These are phyloP conservation scores for Ovibos moschatus DNA, from an alignment of 2,113 vertebrate species.

Conservation along the genomic window DNA sequence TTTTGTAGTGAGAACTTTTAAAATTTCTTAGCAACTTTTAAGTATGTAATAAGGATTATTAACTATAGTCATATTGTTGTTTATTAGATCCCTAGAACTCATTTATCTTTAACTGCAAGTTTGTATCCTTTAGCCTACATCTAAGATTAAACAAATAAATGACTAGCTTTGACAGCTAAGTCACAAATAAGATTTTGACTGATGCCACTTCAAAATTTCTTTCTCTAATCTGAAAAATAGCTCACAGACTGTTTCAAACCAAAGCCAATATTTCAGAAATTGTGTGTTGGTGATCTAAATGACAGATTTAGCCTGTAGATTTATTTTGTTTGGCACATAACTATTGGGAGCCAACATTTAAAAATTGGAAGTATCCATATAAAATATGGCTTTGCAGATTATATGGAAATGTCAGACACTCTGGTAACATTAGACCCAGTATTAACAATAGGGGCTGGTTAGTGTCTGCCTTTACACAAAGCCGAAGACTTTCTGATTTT, in stretches of 20 bases:
- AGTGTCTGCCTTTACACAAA: background rate
- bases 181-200: constrained; percentile 25
- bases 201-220: constrained; percentile 19
- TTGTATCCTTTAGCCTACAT: background rate
- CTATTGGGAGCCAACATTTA: constrained; percentile 11
- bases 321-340: constrained; percentile 25
- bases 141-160: constrained; percentile 45
- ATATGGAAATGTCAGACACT: background rate
- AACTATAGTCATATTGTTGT: background rate
- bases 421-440: background rate
- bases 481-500: background rate
- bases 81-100: background rate
- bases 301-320: constrained; percentile 26
- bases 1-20: background rate
- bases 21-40: background rate
- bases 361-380: background rate
- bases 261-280: constrained; percentile 10
- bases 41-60: background rate
- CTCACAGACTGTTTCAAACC: constrained; percentile 31
- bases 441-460: background rate
- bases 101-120: background rate
- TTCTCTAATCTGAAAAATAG: constrained; percentile 5
- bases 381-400: background rate
- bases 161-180: constrained; percentile 24
- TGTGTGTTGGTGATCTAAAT: background rate